These are phyloP conservation scores for Orchesella flavescens DNA, from an alignment of 2,888 invertebrate genomes.

Conservation along the genomic window DNA sequence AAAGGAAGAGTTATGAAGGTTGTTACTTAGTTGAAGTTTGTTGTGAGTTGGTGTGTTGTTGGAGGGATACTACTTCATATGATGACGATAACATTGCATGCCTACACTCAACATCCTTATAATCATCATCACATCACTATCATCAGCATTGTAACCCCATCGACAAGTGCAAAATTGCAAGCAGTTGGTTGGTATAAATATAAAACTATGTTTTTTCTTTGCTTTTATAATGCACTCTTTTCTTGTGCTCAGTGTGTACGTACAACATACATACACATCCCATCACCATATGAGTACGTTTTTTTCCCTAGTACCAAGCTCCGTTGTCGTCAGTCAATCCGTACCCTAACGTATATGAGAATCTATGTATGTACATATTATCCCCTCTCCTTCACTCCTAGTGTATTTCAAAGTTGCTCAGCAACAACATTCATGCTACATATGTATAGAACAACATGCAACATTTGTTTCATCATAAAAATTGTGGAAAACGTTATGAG, in stretches of 20 bases:
- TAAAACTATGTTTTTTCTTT: not conserved
- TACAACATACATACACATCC: too few species aligned
- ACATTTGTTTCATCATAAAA: not conserved
- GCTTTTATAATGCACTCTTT: not conserved
- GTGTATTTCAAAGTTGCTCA: not conserved
- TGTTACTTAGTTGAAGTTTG: not conserved
- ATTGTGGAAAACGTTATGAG: too few species aligned
- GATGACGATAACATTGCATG: slow-evolving; percentile 18
- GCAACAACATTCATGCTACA: slow-evolving; percentile 45
- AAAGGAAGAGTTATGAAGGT: not conserved
- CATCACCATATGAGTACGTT: too few species aligned
- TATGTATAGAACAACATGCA: not conserved
- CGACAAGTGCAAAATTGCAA: not conserved
- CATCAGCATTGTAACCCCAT: not conserved
- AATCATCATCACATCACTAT: not conserved
- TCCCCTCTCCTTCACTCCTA: not conserved
- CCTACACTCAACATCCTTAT: slow-evolving; percentile 4
- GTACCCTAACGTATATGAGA: too few species aligned
- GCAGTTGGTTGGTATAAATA: not conserved
- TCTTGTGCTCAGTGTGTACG: not conserved
- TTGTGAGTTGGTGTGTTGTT: slow-evolving; percentile 36
- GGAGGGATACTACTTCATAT: slow-evolving; percentile 44
- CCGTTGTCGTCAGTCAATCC: slow-evolving; percentile 1
- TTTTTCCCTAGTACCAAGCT: not conserved
- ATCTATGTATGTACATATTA: too few species aligned